Evolutionary conservation across 1,140 invertebrate species (phyloP).

Genomic region (Drosophila ficusphila): DNA sequence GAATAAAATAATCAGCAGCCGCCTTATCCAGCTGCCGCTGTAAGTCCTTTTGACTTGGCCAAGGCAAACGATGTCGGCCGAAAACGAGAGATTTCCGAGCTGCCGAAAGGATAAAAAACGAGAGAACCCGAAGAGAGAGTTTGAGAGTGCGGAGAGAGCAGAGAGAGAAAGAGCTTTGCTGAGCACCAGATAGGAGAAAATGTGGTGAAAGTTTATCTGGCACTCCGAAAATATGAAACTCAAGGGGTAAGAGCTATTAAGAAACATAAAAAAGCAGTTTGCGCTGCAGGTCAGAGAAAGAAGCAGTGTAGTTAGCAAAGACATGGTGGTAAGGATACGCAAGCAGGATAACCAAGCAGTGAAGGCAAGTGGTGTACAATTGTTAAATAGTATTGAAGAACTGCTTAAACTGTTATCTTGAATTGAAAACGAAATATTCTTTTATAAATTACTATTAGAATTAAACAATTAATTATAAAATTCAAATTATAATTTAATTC

Average conservation of each 20-base stretch:
- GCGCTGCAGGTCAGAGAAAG: no score
- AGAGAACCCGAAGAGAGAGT: neutral
- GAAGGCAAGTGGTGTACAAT: no score
- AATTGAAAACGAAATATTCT: no score
- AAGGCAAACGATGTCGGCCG: conserved; percentile 40
- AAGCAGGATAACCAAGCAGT: neutral
- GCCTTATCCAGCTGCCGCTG: conserved; percentile 31
- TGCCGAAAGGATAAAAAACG: neutral
- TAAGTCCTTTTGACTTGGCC: conserved; percentile 25
- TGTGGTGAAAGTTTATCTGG: conserved; percentile 20
- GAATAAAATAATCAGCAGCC: conserved; percentile 50
- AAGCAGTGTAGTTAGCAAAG: neutral
- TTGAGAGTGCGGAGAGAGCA: neutral
- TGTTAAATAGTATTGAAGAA: no score
- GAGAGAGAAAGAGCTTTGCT: conserved; percentile 9
- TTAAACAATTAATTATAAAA: no score
- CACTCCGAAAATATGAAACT: conserved; percentile 47
- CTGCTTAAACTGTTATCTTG: no score
- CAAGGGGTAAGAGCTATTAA: no score
- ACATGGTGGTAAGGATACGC: neutral
- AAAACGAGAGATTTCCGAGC: conserved; percentile 5
- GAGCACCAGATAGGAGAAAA: conserved; percentile 22
- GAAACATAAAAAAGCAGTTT: no score
- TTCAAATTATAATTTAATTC: no score
- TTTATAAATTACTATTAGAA: no score